phyloP scores from a whole-genome alignment of 2,888 invertebrate species.

The Micropterix aruncella region DNA sequence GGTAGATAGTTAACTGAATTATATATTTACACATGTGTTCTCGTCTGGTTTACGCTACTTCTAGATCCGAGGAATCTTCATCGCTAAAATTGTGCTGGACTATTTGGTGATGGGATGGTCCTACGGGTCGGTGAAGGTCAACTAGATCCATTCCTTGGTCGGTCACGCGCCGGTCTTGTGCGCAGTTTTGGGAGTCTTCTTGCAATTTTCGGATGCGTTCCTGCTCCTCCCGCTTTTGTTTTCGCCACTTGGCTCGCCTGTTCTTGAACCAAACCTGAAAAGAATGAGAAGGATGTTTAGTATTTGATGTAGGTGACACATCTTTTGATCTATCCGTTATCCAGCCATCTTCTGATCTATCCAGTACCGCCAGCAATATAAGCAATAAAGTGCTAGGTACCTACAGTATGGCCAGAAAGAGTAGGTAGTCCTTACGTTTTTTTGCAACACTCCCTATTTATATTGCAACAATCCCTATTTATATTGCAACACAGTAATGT shows the following conservation, averaged over 20 bases:
- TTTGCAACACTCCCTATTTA: too few relatives aligned
- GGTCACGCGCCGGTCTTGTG: constrained; percentile 23
- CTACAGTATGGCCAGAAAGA: too few relatives aligned
- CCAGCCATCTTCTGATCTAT: too few relatives aligned
- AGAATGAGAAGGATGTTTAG: constrained; percentile 18
- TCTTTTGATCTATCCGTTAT: constrained; percentile 34
- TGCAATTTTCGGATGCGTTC: constrained; percentile 70
- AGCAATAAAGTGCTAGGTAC: too few relatives aligned
- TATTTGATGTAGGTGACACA: too few relatives aligned
- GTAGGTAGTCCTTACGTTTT: too few relatives aligned
- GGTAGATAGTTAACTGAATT: too few relatives aligned
- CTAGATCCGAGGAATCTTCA: constrained; percentile 68
- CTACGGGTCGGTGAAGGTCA: constrained; percentile 13
- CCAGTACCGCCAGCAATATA: too few relatives aligned
- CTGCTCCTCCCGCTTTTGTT: constrained; percentile 83
- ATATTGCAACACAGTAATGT: too few relatives aligned
- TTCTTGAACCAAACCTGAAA: constrained; percentile 95
- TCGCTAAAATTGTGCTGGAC: constrained; percentile 40
- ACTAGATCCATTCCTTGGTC: constrained; percentile 18
- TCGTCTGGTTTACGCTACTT: constrained; percentile 53
- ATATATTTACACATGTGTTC: too few relatives aligned
- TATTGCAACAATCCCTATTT: too few relatives aligned
- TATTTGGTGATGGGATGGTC: constrained; percentile 19
- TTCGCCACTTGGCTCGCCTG: constrained; percentile 90
- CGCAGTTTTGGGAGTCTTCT: constrained; percentile 47